phyloP scores from a whole-genome alignment of 2,113 vertebrate genomes.

The Heterotilapia buettikoferi region DNA sequence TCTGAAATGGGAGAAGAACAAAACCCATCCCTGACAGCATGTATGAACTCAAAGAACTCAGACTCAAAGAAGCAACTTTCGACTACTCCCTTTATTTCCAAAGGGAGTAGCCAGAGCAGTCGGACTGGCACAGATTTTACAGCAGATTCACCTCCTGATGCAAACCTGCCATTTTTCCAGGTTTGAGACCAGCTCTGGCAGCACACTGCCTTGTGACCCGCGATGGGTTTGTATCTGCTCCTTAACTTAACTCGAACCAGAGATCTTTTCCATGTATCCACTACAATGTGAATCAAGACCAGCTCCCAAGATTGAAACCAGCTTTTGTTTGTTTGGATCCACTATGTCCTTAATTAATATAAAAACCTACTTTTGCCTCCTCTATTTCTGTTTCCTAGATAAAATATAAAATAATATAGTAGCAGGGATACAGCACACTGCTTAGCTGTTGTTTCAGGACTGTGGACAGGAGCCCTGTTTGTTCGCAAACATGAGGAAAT shows the following conservation, averaged over 20 bases:
- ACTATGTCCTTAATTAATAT: not conserved
- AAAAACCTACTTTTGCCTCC: not conserved
- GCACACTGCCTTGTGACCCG: not conserved
- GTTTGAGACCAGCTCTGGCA: not conserved
- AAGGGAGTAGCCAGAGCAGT: not conserved
- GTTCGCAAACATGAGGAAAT: not conserved
- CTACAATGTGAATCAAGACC: not conserved
- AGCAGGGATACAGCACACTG: not conserved
- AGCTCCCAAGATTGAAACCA: not conserved
- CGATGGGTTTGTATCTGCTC: not conserved
- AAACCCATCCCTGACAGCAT: not conserved
- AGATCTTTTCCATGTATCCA: not conserved
- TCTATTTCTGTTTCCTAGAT: not conserved
- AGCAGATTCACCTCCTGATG: not conserved
- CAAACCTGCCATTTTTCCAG: not conserved
- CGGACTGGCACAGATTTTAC: not conserved
- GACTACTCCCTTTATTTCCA: not conserved
- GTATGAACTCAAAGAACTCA: not conserved
- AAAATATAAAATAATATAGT: not conserved
- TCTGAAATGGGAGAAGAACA: not conserved
- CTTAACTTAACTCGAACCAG: not conserved
- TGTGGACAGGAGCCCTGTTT: not conserved
- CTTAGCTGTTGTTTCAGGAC: not conserved
- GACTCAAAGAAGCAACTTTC: not conserved
- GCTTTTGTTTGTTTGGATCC: not conserved